These are phyloP conservation scores for Polypterus bichir DNA, from an alignment of 2,113 vertebrate species.

Conservation along the genomic window DNA sequence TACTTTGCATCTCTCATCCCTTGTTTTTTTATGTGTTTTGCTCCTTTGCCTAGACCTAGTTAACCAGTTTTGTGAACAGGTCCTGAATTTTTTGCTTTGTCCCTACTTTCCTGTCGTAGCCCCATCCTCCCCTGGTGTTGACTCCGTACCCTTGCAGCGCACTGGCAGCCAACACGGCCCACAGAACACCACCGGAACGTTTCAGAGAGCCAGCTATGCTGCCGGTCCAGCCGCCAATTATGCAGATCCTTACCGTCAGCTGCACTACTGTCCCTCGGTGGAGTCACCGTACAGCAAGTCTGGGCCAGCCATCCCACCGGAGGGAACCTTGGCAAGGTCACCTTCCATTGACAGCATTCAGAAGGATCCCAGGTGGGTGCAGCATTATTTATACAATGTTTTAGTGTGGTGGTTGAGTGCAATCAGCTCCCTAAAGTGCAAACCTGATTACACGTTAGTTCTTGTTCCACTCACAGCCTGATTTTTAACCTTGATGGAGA, in stretches of 20 bases:
- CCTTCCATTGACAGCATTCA: slow-evolving; percentile 97
- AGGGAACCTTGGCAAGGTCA: slow-evolving; percentile 88
- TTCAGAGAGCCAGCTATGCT: slow-evolving; percentile 86
- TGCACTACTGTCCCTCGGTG: slow-evolving; percentile 95
- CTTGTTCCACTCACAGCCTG: slow-evolving; percentile 14
- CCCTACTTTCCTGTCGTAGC: slow-evolving; percentile 95
- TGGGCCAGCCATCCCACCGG: slow-evolving; percentile 87
- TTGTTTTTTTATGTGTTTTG: slow-evolving; percentile 23
- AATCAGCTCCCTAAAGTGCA: slow-evolving; percentile 1
- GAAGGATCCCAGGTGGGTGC: slow-evolving; percentile 94
- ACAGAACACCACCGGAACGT: slow-evolving; percentile 70
- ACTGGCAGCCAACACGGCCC: slow-evolving; percentile 76
- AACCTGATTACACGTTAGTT: slow-evolving; percentile 29
- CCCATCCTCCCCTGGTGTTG: slow-evolving; percentile 98
- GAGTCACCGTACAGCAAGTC: slow-evolving; percentile 98
- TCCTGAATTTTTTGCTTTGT: slow-evolving; percentile 97
- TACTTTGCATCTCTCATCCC: slow-evolving; percentile 38
- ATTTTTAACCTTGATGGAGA: neutral
- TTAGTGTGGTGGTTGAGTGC: neutral
- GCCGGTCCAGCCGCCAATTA: slow-evolving; percentile 75
- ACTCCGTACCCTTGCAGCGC: slow-evolving; percentile 98
- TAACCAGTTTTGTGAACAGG: slow-evolving; percentile 79
- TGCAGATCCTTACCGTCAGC: slow-evolving; percentile 88
- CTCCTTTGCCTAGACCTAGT: slow-evolving; percentile 72
- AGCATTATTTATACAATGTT: slow-evolving; percentile 19